Evolutionary conservation across 2,888 invertebrate genomes (phyloP), one percentile per base, ranked within the genome.

Genomic region (Copidosoma aretas): DNA sequence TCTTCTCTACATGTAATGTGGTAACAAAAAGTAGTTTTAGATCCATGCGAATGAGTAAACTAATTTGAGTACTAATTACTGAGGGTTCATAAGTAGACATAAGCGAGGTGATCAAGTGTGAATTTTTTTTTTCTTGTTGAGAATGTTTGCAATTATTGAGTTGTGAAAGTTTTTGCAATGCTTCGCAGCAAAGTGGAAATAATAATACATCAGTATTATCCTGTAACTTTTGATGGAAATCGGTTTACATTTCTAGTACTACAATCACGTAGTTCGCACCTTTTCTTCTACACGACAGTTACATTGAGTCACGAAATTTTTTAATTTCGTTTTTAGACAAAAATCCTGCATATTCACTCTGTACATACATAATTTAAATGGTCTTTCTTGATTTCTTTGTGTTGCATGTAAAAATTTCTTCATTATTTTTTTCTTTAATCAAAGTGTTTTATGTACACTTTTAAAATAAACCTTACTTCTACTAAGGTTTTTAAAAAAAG

Each of bases 401-500:
- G 19, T 21, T 53, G 53, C 3, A 32, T 62, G 22, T 43, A 1
- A 10, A 41, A 53, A n/a, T n/a, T n/a, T n/a, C 19, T 21, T 22
- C 41, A 54, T 53, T 24, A 54, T 54, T 41, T 52, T 57, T 64
- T 64, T 57, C 0, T 49, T 56, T 12, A 43, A 19, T 57, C 49
- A n/a, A 21, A 46, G 17, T 41, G 22, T 59, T 49, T 22, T 43
- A 52, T 41, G 19, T 57, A 10, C 32, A 32, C 8, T 32, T 32
- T 32, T 32, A 32, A 32, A 32, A 8, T 32, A 32, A 58, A 56
- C 21, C 43, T 56, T 56, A 24, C 49, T 53, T 15, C 58, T 64
- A 25, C 64, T 21, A n/a, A 57, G 67, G 32, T 53, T 70, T 68
- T 64, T 21, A 61, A 60, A 14, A 59, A 68, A 68, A 51, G 68